These are phyloP conservation scores for Geotrupes spiniger DNA, from an alignment of 2,888 invertebrate species.

Conservation along the genomic window DNA sequence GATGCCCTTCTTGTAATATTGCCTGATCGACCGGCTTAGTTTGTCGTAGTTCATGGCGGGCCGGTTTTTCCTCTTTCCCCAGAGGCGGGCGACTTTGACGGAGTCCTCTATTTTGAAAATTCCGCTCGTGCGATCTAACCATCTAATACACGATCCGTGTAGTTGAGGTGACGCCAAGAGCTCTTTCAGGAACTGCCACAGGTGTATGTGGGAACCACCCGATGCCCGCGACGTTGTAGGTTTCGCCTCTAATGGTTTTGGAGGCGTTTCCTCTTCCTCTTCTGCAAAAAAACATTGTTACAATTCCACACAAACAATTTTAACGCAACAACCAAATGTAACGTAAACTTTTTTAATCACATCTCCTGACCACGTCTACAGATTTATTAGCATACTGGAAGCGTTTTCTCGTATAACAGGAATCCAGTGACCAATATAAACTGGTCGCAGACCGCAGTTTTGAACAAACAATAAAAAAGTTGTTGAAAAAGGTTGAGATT, in stretches of 20 bases:
- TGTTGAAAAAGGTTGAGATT: no score
- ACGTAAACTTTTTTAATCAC: no score
- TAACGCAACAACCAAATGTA: no score
- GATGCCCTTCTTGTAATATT: slow-evolving; percentile 99
- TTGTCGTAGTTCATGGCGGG: slow-evolving; percentile 99
- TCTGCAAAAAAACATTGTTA: slow-evolving; percentile 47
- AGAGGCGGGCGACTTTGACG: slow-evolving; percentile 92
- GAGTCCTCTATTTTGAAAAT: slow-evolving; percentile 99
- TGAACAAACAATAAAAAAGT: no score
- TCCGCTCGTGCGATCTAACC: slow-evolving; percentile 92
- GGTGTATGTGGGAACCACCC: slow-evolving; percentile 85
- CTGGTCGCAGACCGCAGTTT: not conserved
- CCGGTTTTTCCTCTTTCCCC: slow-evolving; percentile 97
- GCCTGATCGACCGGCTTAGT: slow-evolving; percentile 92
- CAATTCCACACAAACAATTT: no score
- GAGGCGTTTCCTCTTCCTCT: slow-evolving; percentile 47
- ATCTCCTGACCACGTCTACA: no score
- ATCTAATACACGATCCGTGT: slow-evolving; percentile 93
- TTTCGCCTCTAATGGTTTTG: slow-evolving; percentile 30
- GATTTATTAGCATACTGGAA: not conserved
- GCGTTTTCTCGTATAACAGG: slow-evolving; percentile 3
- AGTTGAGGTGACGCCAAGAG: slow-evolving; percentile 83
- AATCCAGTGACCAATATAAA: not conserved
- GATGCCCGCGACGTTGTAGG: slow-evolving; percentile 37
- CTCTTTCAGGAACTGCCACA: slow-evolving; percentile 99